Conservation (phyloP, 2,113 vertebrate species). For the Isichthys henryi region DNA sequence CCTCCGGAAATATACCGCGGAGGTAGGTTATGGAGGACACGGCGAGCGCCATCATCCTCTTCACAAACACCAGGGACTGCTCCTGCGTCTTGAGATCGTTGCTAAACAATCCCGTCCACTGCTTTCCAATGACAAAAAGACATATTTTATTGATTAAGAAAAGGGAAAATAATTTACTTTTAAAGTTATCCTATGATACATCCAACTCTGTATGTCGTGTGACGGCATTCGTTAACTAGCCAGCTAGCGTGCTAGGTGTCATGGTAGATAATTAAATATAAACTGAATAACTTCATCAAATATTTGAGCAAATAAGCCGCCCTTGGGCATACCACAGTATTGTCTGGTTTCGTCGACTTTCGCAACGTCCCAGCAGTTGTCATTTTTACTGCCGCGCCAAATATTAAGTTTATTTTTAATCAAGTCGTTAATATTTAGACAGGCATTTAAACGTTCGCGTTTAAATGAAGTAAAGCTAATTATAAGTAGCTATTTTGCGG, state of each 20-base stretch:
- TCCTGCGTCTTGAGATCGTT: conserved; percentile 64
- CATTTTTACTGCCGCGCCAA: conserved; percentile 8
- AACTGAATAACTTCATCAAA: background rate
- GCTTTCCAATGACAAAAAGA: background rate
- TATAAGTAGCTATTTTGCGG: background rate
- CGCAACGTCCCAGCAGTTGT: conserved; percentile 7
- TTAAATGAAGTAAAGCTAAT: background rate
- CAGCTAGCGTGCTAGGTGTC: background rate
- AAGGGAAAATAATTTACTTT: background rate
- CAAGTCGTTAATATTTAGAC: background rate
- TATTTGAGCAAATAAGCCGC: background rate
- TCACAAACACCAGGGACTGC: conserved; percentile 79
- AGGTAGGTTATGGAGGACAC: conserved; percentile 92
- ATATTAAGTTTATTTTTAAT: background rate
- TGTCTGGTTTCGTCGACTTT: conserved; percentile 16
- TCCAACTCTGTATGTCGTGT: background rate
- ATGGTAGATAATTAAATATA: background rate
- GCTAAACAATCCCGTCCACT: conserved; percentile 53
- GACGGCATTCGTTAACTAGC: background rate
- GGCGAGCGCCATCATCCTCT: conserved; percentile 80
- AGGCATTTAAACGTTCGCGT: background rate
- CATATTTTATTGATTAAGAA: background rate
- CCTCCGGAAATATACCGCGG: conserved; percentile 89
- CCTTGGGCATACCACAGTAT: conserved; percentile 27
- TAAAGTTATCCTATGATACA: background rate